Percentiles rank a stretch among this genome's conserved stretches.
Conservation (phyloP, 2,888 invertebrate species). For the Drosophila antonietae region DNA sequence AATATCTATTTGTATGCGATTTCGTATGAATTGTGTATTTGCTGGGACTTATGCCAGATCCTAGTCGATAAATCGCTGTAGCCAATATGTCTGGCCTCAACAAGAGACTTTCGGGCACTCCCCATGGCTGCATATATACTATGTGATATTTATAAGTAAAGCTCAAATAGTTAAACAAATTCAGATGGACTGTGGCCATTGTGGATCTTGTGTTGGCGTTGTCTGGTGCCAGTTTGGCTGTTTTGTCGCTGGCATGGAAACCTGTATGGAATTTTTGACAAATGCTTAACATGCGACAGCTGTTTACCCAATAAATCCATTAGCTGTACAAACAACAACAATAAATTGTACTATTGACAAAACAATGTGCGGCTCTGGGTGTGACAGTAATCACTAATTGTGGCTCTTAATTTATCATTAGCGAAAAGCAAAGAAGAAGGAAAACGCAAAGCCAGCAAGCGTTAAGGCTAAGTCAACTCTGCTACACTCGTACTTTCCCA, state of each 20-base stretch:
- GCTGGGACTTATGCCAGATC: neutral
- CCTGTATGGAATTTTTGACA: constrained; percentile 72
- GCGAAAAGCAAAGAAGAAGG: constrained; percentile 6
- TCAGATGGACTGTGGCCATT: constrained; percentile 2
- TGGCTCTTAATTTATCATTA: constrained; percentile 65
- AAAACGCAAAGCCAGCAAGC: neutral
- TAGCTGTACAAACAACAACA: constrained; percentile 69
- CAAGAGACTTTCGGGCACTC: constrained; percentile 14
- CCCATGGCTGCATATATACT: neutral
- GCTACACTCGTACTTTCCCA: neutral
- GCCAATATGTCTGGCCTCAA: constrained; percentile 39
- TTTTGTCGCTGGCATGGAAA: constrained; percentile 40
- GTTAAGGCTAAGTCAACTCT: neutral
- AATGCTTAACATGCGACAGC: constrained; percentile 75
- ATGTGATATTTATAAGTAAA: constrained; percentile 5
- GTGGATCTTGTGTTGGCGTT: constrained; percentile 1
- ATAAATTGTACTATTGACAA: constrained; percentile 62
- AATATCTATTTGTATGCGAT: neutral
- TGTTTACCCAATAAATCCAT: constrained; percentile 79
- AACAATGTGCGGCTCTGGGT: constrained; percentile 63
- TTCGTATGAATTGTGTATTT: neutral
- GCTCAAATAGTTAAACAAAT: constrained; percentile 29
- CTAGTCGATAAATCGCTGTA: neutral
- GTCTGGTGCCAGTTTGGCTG: constrained; percentile 54
- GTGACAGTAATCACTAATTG: constrained; percentile 72